Conservation (phyloP, 2,113 vertebrate species). For the Ictalurus furcatus region DNA sequence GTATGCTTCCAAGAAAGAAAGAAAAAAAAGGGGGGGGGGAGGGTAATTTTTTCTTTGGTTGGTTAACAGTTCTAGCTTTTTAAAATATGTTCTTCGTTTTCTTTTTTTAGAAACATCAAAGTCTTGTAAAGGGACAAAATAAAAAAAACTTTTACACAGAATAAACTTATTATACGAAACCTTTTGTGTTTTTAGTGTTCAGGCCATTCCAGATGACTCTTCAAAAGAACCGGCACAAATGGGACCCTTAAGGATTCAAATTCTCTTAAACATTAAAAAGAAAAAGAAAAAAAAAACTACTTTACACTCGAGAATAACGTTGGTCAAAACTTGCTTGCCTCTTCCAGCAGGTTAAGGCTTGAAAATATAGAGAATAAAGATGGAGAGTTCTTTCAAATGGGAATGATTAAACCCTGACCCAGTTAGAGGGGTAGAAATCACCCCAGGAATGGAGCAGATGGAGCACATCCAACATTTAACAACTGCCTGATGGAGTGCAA, state of each 20-base stretch:
- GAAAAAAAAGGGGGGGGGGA: not conserved
- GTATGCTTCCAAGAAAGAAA: not conserved
- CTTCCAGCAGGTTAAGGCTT: not conserved
- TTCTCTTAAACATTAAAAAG: not conserved
- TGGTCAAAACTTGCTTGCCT: not conserved
- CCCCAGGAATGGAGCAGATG: constrained; percentile 8
- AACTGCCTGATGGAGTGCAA: not conserved
- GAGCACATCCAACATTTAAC: not conserved
- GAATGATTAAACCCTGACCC: constrained; percentile 10
- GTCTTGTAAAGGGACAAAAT: not conserved
- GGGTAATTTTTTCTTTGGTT: not conserved
- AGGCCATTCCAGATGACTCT: not conserved
- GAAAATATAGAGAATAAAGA: not conserved
- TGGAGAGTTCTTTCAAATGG: not conserved
- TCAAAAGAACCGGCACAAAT: not conserved
- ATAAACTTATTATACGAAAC: not conserved
- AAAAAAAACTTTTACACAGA: not conserved
- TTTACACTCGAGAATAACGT: not conserved
- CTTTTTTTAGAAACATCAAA: not conserved
- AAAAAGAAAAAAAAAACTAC: not conserved
- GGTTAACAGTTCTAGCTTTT: not conserved
- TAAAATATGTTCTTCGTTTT: not conserved
- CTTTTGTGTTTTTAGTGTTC: not conserved
- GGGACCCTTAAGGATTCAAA: not conserved
- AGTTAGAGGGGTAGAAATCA: not conserved